phyloP scores from a whole-genome alignment of 2,888 invertebrate genomes.

The Tenthredo amoena region DNA sequence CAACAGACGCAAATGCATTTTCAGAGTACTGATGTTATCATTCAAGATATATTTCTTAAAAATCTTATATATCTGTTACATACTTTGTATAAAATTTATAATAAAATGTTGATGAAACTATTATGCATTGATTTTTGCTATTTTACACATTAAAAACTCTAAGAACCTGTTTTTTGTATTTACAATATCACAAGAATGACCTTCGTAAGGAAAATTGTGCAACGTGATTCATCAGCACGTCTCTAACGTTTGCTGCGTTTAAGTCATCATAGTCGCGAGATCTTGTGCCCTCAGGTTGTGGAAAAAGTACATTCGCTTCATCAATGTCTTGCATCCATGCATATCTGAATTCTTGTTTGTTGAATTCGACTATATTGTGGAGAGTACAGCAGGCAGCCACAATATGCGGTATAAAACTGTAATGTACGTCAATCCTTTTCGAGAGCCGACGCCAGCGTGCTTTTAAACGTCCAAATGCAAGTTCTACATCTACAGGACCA shows the following conservation, averaged over 20 bases:
- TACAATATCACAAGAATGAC: neutral
- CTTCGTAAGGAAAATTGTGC: constrained; percentile 33
- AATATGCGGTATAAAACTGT: constrained; percentile 61
- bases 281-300: constrained; percentile 37
- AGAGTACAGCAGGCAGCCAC: constrained; percentile 62
- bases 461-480: constrained; percentile 67
- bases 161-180: neutral
- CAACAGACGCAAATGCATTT: too few relatives aligned
- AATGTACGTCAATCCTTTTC: constrained; percentile 60
- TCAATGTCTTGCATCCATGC: constrained; percentile 52
- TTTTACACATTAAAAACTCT: neutral
- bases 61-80: neutral
- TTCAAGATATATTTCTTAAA: too few relatives aligned
- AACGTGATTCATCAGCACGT: constrained; percentile 42
- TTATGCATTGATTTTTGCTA: neutral
- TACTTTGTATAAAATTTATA: neutral
- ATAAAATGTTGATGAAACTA: neutral
- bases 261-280: constrained; percentile 37
- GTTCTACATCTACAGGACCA: constrained; percentile 62
- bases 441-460: constrained; percentile 60
- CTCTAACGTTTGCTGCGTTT: constrained; percentile 27
- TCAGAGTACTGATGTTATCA: neutral
- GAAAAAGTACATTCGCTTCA: constrained; percentile 39
- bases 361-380: constrained; percentile 61
- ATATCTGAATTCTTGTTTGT: constrained; percentile 55